Evolutionary conservation across 1,140 invertebrate genomes (phyloP).

Genomic region (Meloidogyne chitwoodi): DNA sequence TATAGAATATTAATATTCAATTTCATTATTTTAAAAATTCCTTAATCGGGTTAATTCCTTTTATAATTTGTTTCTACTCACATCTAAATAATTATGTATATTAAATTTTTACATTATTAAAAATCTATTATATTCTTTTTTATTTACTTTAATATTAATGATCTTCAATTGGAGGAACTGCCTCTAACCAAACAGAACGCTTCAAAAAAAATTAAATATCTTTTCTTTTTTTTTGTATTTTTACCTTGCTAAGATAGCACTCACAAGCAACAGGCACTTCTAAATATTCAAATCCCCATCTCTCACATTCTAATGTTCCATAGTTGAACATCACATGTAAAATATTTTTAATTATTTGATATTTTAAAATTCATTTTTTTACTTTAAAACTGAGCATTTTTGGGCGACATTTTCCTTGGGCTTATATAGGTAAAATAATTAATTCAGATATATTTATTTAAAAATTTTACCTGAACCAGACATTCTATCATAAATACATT

Average conservation of each 20-base stretch:
- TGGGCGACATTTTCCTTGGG: constrained; percentile 24
- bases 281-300: constrained; percentile 18
- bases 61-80: too few relatives aligned
- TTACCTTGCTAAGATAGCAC: constrained; percentile 12
- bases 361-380: background rate
- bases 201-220: background rate
- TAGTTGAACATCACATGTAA: constrained; percentile 15
- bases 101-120: too few relatives aligned
- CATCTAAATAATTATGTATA: too few relatives aligned
- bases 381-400: constrained; percentile 28
- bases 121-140: too few relatives aligned
- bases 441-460: background rate
- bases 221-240: background rate
- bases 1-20: too few relatives aligned
- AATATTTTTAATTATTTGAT: background rate
- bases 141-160: background rate
- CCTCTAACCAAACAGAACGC: constrained; percentile 8
- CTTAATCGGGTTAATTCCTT: too few relatives aligned
- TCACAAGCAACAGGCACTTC: constrained; percentile 25
- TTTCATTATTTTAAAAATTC: too few relatives aligned
- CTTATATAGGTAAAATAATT: background rate
- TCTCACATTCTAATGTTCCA: constrained; percentile 8
- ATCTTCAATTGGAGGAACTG: background rate
- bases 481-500: constrained; percentile 22
- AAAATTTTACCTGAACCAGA: background rate